Conservation (phyloP, 2,113 vertebrate species). For the Callorhinus ursinus region DNA sequence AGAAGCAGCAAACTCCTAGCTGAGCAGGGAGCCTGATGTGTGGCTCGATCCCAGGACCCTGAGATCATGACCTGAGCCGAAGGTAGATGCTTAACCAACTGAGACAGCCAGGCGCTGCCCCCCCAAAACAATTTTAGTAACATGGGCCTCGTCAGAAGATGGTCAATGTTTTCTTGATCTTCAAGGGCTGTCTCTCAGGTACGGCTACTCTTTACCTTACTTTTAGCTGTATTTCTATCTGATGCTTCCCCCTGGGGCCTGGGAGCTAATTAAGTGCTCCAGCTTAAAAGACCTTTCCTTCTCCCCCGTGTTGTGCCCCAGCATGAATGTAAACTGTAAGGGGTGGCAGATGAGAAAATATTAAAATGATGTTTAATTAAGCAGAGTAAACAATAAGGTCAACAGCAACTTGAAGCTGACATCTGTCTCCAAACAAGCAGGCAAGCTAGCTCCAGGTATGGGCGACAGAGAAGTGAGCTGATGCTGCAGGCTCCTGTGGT, state of each 20-base stretch:
- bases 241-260: background rate
- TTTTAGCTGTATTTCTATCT: conserved; percentile 1
- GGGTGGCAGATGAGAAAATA: conserved; percentile 42
- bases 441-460: background rate
- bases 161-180: background rate
- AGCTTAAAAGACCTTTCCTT: conserved; percentile 39
- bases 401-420: conserved; percentile 33
- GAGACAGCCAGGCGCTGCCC: background rate
- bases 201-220: background rate
- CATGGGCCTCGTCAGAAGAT: background rate
- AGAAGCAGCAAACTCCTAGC: background rate
- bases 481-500: background rate
- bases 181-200: background rate
- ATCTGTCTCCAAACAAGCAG: background rate
- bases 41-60: background rate
- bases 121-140: background rate
- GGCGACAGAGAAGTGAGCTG: background rate
- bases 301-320: background rate
- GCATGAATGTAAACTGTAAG: background rate
- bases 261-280: conserved; percentile 60
- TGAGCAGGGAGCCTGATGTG: background rate
- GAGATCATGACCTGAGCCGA: background rate
- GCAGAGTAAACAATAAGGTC: conserved; percentile 58
- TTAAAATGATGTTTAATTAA: conserved; percentile 46
- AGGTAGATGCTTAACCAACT: background rate